Evolutionary conservation across 2,888 invertebrate species (phyloP), one percentile per base, ranked within the genome.

Genomic region (Drosophila monieri): DNA sequence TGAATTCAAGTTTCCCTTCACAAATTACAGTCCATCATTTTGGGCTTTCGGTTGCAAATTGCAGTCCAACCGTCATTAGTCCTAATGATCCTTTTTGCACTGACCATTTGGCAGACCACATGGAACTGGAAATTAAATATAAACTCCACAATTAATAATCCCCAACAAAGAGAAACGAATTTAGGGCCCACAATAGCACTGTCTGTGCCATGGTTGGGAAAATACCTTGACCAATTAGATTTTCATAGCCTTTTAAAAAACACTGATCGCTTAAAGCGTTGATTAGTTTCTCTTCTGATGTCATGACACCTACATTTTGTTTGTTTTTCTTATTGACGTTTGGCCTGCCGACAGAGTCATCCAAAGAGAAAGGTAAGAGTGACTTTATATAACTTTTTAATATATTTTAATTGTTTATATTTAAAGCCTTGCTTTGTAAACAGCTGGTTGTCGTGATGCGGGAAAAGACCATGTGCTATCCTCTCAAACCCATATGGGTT

Each of bases 1-100:
- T 10, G 14, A 35, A n/a, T 10, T 18, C 64, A 35, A 60, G 30
- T 14, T 30, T 21, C 47, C 21, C 41, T 2, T 12, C 30, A 43
- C 46, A 46, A 60, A 46, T 39, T 44, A 23, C 60, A 23, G 61
- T 60, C 61, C 47, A 61, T 61, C 39, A 37, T 61, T 41, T 61
- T 21, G 21, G 27, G 6, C 21, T 14, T 35, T 43, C 30, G 18
- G 10, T 15, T 14, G 30, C 14, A n/a, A 12, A 21, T 35, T 27
- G 18, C 47, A 47, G 9, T 27, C 5, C 27, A 10, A 65, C 65
- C 44, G 14, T 10, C 21, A 53, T 64, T 65, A 46, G 30, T 6
- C 10, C 9, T 53, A 65, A 64, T 65, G 44, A 27, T 27, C 35
- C 35, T 10, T 32, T 43, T 12, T 5, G 18, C n/a, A 12, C 23